Base-by-base conservation (phyloP, 2,113 vertebrate genomes). In the Euleptes europaea region DNA sequence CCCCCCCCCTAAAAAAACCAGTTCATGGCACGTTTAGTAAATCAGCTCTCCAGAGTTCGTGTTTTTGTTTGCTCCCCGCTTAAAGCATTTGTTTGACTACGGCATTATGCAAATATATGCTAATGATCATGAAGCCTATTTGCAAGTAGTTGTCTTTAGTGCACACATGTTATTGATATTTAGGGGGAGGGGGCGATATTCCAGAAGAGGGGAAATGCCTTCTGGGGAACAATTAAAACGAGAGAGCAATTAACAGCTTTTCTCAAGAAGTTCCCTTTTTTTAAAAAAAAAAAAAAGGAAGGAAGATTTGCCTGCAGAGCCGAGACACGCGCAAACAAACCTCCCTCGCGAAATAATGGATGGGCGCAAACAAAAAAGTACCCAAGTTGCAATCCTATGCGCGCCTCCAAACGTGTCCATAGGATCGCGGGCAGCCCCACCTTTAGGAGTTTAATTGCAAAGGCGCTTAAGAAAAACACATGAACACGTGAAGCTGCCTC, bases 31-130 rank as follows among this genome's bases (percentile, higher is more conserved):
- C 80, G 74, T 78, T 78, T 13, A 1, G 78, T 83, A 70, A 80
- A 42, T 19, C 17, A 81, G 72, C 76, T 84, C 84, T 85, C 69
- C 33, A 49, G 77, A 80, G 69, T 80, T 80, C 84, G 35, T 85
- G 84, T 85, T 85, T 85, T 85, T 80, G 84, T 85, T 85, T 85
- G 84, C 77, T 85, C 31, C 70, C 81, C 47, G 57, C 84, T 67
- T 79, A 80, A 79, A 77, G 84, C 84, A 84, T 84, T 77, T 88
- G 78, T 21, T 71, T 51, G 80, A 76, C 84, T 66, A 85, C 70
- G 60, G 88, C 73, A 77, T 92, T 93, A 93, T 93, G 94, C 87
- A 94, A 95, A 94, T 94, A 31, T 92, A 94, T 94, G 94, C 88
- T 94, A 93, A 94, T 81, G 78, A 90, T 57, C 78, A 69, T 51